Conservation (phyloP, 2,797 vertebrate species). For the Bradypodion ventrale region DNA sequence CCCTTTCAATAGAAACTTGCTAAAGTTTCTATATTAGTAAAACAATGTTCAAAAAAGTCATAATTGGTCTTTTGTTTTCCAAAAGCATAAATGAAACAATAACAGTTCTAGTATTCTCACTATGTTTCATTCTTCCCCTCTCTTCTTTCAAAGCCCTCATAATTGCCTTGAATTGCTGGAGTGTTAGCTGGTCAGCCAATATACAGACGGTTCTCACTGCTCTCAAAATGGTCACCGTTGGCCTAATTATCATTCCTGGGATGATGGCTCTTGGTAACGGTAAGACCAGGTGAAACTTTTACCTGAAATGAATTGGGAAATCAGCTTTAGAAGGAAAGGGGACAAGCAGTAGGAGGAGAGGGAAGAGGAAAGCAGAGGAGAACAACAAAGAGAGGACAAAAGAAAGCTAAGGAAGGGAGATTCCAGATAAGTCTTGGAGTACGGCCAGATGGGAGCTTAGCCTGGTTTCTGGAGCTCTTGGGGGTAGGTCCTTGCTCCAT, state of each 20-base stretch:
- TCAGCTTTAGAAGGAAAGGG: not conserved
- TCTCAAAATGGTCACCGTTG: constrained; percentile 79
- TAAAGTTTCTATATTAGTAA: not conserved
- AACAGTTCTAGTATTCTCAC: not conserved
- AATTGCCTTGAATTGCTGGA: constrained; percentile 83
- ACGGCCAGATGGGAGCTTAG: too few relatives aligned
- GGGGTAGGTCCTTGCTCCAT: too few relatives aligned
- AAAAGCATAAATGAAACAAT: not conserved
- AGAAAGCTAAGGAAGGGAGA: not conserved
- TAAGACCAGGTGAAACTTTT: constrained; percentile 43
- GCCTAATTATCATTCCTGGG: constrained; percentile 82
- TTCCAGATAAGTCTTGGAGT: not conserved
- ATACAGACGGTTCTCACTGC: constrained; percentile 77
- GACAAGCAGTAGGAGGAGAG: not conserved
- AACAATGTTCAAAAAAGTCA: not conserved
- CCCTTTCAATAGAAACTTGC: too few relatives aligned
- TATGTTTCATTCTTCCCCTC: too few relatives aligned
- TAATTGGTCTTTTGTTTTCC: not conserved
- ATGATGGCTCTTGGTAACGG: constrained; percentile 77
- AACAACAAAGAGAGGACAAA: not conserved
- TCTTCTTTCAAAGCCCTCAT: constrained; percentile 70
- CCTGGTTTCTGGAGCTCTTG: too few relatives aligned
- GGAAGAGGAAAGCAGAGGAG: not conserved
- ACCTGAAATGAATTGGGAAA: not conserved
- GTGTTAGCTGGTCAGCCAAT: constrained; percentile 77